Evolutionary conservation across 2,113 vertebrate species (phyloP), one percentile per base, ranked within the genome.

Genomic region (Noturus placidus): DNA sequence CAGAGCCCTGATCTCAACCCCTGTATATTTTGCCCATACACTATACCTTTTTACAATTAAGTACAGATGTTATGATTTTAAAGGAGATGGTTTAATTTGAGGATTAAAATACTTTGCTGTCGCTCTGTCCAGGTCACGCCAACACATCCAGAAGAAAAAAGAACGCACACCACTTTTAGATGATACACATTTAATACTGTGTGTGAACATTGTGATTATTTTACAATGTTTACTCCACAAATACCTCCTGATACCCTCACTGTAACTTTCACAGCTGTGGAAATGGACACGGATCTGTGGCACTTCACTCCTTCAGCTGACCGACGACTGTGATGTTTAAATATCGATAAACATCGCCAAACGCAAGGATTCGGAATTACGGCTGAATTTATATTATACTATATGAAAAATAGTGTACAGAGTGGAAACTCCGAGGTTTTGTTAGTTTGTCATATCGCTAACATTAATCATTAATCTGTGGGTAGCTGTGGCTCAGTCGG

Each of bases 261-360:
- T 56, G 59, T 5, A n/a, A 13, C 4, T 78, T 83, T 35, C 50
- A 50, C 50, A 57, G 50, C 83, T 79, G 65, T 85, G 83, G 72
- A 33, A 79, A 86, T 67, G 50, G 85, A 86, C 85, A 38, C 22
- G 35, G n/a, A 35, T 52, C n/a, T 19, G 42, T 20, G n/a, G 57
- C 63, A 63, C 67, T 87, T 63, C 67, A 19, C n/a, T 82, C 59
- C 65, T 72, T 56, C 20, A 50, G 54, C 79, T 70, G 63, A 52
- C 63, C 14, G 33, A 59, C 7, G 82, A 88, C 59, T 78, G 30
- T 56, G 65, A 38, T 85, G 65, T 88, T 88, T 87, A 79, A 79
- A 85, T 79, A 85, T 56, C 82, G 82, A 88, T 88, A 89, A 89
- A 84, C 87, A 89, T 69, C 33, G 22, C 46, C 77, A 84, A 70